Conservation (phyloP, 2,888 invertebrate species). For the Dasysyrphus albostriatus region DNA sequence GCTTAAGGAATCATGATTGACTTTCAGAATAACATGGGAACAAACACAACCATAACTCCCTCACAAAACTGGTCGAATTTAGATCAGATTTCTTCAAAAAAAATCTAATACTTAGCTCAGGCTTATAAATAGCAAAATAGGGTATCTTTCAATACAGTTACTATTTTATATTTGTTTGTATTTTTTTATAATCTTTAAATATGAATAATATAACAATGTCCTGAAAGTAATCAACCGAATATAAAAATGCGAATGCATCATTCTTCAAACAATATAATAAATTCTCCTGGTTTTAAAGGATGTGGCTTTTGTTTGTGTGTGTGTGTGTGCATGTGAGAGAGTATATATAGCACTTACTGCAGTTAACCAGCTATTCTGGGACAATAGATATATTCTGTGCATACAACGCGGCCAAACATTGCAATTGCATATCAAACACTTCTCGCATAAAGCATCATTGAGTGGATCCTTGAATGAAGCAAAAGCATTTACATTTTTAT, state of each 20-base stretch:
- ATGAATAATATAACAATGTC: background rate
- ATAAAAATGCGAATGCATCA: background rate
- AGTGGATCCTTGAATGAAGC: conserved; percentile 62
- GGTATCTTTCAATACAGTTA: background rate
- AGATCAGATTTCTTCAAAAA: too few species aligned
- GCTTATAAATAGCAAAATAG: background rate
- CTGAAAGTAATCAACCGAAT: background rate
- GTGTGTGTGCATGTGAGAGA: background rate
- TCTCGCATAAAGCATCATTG: conserved; percentile 67
- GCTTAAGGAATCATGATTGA: too few species aligned
- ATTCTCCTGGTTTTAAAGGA: background rate
- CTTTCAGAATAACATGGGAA: too few species aligned
- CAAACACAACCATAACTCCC: too few species aligned
- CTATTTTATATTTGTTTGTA: background rate
- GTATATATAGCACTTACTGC: conserved; percentile 40
- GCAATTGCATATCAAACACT: conserved; percentile 72
- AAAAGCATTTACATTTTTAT: conserved; percentile 61
- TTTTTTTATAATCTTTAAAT: background rate
- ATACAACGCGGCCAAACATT: conserved; percentile 55
- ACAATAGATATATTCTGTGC: conserved; percentile 56
- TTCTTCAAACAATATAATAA: conserved; percentile 5
- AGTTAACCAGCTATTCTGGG: conserved; percentile 59
- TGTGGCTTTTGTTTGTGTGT: conserved; percentile 3
- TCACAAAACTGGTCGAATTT: too few species aligned
- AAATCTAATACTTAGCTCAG: too few species aligned